Percentiles rank a stretch among this genome's conserved stretches.
These are phyloP conservation scores for Pelvicachromis taeniatus DNA, from an alignment of 2,113 vertebrate genomes.

Conservation along the genomic window DNA sequence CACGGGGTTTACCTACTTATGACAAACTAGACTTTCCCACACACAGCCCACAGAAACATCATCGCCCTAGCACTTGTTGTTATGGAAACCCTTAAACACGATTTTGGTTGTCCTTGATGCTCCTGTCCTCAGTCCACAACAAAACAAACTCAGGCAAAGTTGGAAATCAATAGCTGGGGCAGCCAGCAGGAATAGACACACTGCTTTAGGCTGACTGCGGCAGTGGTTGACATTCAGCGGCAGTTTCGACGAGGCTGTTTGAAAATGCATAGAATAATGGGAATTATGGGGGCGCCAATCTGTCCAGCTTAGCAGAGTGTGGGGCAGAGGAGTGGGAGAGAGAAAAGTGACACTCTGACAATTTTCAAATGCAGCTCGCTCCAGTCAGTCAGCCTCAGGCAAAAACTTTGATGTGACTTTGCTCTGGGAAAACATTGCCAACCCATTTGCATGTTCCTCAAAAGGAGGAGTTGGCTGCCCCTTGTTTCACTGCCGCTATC, in stretches of 20 bases:
- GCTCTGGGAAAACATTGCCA: not conserved
- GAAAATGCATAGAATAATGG: constrained; percentile 49
- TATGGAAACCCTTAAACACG: constrained; percentile 37
- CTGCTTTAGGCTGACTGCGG: not conserved
- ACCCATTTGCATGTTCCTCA: constrained; percentile 24
- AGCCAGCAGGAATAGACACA: not conserved
- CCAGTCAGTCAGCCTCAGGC: constrained; percentile 24
- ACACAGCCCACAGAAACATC: not conserved
- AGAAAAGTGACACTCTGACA: constrained; percentile 26
- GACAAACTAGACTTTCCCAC: not conserved
- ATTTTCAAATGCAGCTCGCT: constrained; percentile 32
- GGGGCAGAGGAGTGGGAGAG: not conserved
- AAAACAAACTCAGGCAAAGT: constrained; percentile 6
- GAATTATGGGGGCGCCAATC: constrained; percentile 19
- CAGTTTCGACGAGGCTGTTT: constrained; percentile 26
- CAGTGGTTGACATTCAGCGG: constrained; percentile 24
- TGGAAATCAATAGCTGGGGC: constrained; percentile 30
- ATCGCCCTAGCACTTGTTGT: not conserved
- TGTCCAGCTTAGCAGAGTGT: not conserved
- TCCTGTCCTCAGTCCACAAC: constrained; percentile 28
- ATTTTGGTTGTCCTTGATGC: constrained; percentile 27
- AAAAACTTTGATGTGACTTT: constrained; percentile 36
- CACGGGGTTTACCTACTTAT: not conserved
- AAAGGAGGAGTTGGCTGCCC: not conserved
- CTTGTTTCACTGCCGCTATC: constrained; percentile 14